These are phyloP conservation scores for Mystacornis crossleyi DNA, from an alignment of 2,113 vertebrate genomes.

Conservation along the genomic window DNA sequence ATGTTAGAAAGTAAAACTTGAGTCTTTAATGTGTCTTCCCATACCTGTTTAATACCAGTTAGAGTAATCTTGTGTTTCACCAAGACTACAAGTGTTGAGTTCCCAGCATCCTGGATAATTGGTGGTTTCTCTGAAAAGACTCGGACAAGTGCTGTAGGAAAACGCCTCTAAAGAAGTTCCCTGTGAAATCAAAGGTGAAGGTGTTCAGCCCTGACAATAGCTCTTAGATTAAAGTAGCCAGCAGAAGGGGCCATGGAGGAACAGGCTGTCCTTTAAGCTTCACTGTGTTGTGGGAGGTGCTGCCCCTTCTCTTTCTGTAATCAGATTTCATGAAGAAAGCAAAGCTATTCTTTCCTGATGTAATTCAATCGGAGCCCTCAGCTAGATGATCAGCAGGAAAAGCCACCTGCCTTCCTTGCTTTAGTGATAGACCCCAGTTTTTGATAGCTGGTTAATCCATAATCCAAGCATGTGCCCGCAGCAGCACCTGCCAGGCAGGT, in stretches of 20 bases:
- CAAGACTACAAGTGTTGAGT: conserved; percentile 28
- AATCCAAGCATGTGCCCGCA: conserved; percentile 24
- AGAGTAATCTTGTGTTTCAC: conserved; percentile 51
- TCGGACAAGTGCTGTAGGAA: conserved; percentile 21
- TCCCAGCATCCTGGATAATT: conserved; percentile 62
- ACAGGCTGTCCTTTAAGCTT: conserved; percentile 39
- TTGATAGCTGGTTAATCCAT: conserved; percentile 62
- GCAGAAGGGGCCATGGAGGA: conserved; percentile 24
- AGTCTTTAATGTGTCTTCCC: conserved; percentile 26
- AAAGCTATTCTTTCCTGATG: conserved; percentile 37
- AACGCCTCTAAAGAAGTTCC: not conserved
- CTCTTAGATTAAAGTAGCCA: conserved; percentile 65
- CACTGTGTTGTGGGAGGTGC: not conserved
- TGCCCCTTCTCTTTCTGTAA: conserved; percentile 30
- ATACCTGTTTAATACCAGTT: not conserved
- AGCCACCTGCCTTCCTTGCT: conserved; percentile 58
- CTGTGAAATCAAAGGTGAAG: conserved; percentile 51
- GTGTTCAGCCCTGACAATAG: conserved; percentile 52
- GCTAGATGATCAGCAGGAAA: not conserved
- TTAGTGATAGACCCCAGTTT: not conserved
- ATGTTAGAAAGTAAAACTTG: not conserved
- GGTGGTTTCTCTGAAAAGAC: conserved; percentile 49
- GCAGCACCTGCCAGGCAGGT: conserved; percentile 69
- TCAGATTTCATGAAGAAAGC: conserved; percentile 58
- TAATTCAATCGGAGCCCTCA: conserved; percentile 53